Evolutionary conservation across 2,888 invertebrate genomes (phyloP).

Genomic region (Eueremaeus valkanovi): DNA sequence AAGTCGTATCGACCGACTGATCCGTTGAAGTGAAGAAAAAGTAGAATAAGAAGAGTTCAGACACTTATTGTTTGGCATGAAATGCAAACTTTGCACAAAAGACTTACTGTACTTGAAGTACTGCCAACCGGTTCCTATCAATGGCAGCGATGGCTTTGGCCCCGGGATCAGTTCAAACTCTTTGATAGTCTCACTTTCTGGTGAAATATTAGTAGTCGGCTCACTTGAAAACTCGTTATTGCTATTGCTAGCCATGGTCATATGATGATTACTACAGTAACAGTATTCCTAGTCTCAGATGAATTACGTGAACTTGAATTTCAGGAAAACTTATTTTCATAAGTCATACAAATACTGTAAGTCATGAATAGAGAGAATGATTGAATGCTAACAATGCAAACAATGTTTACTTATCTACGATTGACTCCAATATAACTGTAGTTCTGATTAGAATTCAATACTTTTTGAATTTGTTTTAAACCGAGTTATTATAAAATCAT

Average conservation of each 20-base stretch:
- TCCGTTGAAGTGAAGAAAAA: not conserved
- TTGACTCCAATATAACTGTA: not conserved
- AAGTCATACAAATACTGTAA: not conserved
- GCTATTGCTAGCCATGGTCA: too few relatives aligned
- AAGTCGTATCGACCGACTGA: slow-evolving; percentile 46
- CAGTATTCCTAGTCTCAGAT: too few relatives aligned
- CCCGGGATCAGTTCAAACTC: slow-evolving; percentile 47
- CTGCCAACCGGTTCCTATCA: slow-evolving; percentile 49
- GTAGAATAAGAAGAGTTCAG: too few relatives aligned
- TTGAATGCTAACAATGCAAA: too few relatives aligned
- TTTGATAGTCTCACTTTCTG: slow-evolving; percentile 3
- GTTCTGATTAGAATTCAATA: not conserved
- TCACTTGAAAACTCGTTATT: too few relatives aligned
- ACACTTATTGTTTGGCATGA: too few relatives aligned
- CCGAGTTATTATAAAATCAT: too few relatives aligned
- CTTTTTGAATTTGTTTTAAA: too few relatives aligned
- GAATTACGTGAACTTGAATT: not conserved
- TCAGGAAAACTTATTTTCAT: not conserved
- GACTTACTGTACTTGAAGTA: slow-evolving; percentile 46
- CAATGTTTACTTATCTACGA: too few relatives aligned
- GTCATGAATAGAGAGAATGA: too few relatives aligned
- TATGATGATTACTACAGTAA: too few relatives aligned
- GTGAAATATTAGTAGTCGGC: not conserved
- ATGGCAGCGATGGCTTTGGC: slow-evolving; percentile 49
- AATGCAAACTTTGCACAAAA: not conserved